phyloP scores from a whole-genome alignment of 2,888 invertebrate genomes.

The Stenolophus ochropezus region DNA sequence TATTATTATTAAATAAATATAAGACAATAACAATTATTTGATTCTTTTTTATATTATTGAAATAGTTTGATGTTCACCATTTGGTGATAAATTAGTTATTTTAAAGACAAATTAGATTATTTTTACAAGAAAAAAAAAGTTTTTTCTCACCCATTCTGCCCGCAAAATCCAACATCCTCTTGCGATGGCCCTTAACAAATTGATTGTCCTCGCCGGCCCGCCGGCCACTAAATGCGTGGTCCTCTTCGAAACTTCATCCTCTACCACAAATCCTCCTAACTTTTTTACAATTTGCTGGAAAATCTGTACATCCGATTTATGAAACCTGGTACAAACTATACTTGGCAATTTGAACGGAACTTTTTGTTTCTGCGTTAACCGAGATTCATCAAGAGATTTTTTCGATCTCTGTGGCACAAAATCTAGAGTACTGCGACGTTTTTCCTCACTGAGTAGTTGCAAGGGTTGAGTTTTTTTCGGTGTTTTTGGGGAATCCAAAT shows the following conservation, averaged over 20 bases:
- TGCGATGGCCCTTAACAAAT: constrained; percentile 83
- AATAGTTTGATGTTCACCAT: not conserved
- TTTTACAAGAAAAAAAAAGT: too few species aligned
- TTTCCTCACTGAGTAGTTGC: constrained; percentile 28
- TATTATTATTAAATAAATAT: too few species aligned
- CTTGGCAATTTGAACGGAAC: constrained; percentile 63
- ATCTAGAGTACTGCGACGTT: constrained; percentile 69
- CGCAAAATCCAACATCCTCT: constrained; percentile 85
- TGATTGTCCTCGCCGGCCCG: constrained; percentile 83
- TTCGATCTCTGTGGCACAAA: constrained; percentile 64
- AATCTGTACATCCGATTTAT: constrained; percentile 69
- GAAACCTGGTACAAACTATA: constrained; percentile 71
- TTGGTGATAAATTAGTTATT: not conserved
- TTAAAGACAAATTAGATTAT: not conserved
- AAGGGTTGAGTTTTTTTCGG: not conserved
- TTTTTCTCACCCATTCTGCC: constrained; percentile 79
- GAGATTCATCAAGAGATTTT: constrained; percentile 29
- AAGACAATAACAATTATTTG: not conserved
- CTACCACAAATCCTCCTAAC: constrained; percentile 78
- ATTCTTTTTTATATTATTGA: too few species aligned
- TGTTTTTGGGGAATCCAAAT: not conserved
- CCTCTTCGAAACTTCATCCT: constrained; percentile 78
- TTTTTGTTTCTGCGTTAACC: constrained; percentile 46
- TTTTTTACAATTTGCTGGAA: constrained; percentile 73
- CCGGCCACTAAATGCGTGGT: constrained; percentile 88